Conservation (phyloP, 2,113 vertebrate genomes). For the Rhagologus leucostigma region DNA sequence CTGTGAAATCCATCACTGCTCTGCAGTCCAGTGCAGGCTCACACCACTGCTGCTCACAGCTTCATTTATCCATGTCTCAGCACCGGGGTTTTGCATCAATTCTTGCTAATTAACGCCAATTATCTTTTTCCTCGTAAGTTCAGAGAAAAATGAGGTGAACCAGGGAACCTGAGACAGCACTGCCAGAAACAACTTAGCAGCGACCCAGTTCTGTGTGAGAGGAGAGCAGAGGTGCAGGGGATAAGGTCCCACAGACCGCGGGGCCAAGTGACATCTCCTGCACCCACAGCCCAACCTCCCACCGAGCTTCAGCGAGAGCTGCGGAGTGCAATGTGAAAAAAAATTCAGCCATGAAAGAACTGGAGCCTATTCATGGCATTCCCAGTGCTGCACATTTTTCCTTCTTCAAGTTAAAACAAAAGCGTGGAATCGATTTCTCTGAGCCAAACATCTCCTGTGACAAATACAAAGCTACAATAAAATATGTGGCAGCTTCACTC, state of each 20-base stretch:
- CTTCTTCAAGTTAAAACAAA: neutral
- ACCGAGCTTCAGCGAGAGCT: accelerated
- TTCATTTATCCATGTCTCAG: neutral
- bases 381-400: neutral
- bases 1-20: neutral
- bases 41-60: neutral
- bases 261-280: neutral
- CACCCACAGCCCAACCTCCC: neutral
- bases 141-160: neutral
- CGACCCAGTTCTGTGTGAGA: neutral
- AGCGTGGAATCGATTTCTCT: neutral
- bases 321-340: neutral
- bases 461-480: neutral
- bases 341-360: neutral
- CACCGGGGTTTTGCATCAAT: neutral
- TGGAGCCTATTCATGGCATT: neutral
- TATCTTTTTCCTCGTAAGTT: neutral
- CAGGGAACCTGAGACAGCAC: neutral
- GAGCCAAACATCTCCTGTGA: neutral
- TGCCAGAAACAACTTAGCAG: neutral
- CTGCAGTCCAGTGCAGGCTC: neutral
- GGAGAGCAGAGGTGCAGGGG: neutral
- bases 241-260: neutral
- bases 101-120: neutral
- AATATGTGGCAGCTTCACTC: neutral